Base-by-base conservation (phyloP, 2,888 invertebrate species). In the Orthosia gracilis region DNA sequence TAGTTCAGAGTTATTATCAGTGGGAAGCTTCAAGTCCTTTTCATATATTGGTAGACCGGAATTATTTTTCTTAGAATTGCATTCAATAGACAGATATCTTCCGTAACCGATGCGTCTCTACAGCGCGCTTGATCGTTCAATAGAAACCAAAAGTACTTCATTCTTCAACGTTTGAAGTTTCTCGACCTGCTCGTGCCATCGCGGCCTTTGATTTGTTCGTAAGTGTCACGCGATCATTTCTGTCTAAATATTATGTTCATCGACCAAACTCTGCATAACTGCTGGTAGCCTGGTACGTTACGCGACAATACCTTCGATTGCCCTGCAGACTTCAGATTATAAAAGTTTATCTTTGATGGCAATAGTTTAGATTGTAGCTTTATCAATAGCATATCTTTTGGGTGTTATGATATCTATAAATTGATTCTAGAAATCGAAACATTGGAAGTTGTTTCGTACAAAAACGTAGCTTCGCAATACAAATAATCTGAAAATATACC, bases 111-210 rank as follows among this genome's bases (percentile, higher is more conserved):
- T 87, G 81, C 85, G 81, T 87, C 85, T 86, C 84, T 83, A 71
- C 63, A 31, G 63, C 71, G 69, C 81, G 85, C 85, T 76, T 76
- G 82, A 88, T 83, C 79, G 47, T 77, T 66, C 66, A 76, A 79
- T 81, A 80, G 91, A 94, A 92, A 93, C 90, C 86, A 92, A 92
- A 90, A 92, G 90, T 91, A 69, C 82, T 90, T 89, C 87, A 90
- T 90, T 88, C 88, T 87, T 87, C 75, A 90, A 86, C 87, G 87
- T 90, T 85, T 89, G 86, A 85, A 91, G 90, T 89, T 89, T 83
- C 86, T 89, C 91, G 88, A 84, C 87, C 89, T 86, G 89, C 84
- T 89, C 88, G 94, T 92, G 87, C 94, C 93, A 92, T 94, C 93
- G 90, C 94, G 89, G 86, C 81, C 83, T 87, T 82, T 89, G 89